Evolutionary conservation across 2,797 vertebrate genomes (phyloP).

Genomic region (Manis javanica): DNA sequence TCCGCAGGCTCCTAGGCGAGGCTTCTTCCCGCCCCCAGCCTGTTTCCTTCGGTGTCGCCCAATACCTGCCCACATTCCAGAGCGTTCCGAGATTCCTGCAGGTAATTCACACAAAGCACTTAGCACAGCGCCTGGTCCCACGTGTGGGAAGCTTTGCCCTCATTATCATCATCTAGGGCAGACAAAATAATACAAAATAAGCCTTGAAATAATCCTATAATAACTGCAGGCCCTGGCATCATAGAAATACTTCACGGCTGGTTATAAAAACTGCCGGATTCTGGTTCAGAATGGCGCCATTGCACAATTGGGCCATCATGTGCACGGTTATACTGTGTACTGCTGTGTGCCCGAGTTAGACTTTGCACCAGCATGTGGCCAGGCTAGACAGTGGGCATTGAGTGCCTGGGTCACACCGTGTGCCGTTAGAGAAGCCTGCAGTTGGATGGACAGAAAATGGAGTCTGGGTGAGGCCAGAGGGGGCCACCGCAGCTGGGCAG

Average conservation of each 20-base stretch:
- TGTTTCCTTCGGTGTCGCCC: slow-evolving; percentile 25
- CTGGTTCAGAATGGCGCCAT: neutral
- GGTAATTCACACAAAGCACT: neutral
- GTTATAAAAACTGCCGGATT: neutral
- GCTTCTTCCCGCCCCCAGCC: neutral
- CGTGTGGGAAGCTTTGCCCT: neutral
- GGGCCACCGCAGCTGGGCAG: neutral
- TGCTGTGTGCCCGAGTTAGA: neutral
- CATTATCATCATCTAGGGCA: neutral
- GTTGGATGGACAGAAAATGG: neutral
- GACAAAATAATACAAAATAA: neutral
- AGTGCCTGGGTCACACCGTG: neutral
- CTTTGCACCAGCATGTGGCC: no score
- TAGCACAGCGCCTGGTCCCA: neutral
- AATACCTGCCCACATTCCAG: neutral
- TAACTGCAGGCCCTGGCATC: neutral
- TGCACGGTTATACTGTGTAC: neutral
- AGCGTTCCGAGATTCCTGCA: neutral
- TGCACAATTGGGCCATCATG: neutral
- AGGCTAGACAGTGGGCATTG: neutral
- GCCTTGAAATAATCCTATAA: neutral
- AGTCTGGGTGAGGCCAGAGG: neutral
- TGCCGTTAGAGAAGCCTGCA: neutral
- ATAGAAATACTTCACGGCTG: neutral
- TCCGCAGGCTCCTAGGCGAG: neutral